Evolutionary conservation across 2,797 vertebrate genomes (phyloP).

Genomic region (Onychomys arenicola): DNA sequence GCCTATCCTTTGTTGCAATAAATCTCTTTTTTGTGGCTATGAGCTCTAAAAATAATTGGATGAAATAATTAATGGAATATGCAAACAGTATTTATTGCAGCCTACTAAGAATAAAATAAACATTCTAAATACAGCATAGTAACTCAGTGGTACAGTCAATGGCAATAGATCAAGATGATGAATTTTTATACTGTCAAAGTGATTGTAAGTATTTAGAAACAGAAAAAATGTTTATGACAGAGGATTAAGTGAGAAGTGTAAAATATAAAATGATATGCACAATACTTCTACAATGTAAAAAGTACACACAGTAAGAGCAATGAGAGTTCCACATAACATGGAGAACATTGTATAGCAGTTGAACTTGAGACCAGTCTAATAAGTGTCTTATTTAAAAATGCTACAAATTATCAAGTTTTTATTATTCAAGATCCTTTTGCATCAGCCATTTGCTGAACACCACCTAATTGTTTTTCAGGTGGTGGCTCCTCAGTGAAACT

Average conservation of each 20-base stretch:
- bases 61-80: conserved; percentile 43
- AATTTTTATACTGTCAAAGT: conserved; percentile 57
- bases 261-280: conserved; percentile 45
- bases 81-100: conserved; percentile 42
- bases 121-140: conserved; percentile 51
- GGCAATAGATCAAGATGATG: conserved; percentile 32
- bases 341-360: not conserved
- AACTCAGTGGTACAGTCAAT: conserved; percentile 49
- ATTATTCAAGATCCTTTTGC: conserved; percentile 16
- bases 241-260: conserved; percentile 65
- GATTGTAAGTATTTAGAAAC: conserved; percentile 54
- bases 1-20: conserved; percentile 37
- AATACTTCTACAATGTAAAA: not conserved
- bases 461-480: not conserved
- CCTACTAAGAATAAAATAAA: conserved; percentile 69
- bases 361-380: not conserved
- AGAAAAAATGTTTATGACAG: conserved; percentile 50
- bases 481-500: not conserved
- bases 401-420: not conserved
- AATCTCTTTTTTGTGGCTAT: conserved; percentile 61
- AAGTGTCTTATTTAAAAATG: not conserved
- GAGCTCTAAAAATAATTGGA: conserved; percentile 66
- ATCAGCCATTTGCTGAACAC: not conserved
- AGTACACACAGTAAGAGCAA: not conserved
- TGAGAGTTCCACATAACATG: not conserved